These are phyloP conservation scores for Sparidentex hasta DNA, from an alignment of 2,797 vertebrate genomes.

Conservation along the genomic window DNA sequence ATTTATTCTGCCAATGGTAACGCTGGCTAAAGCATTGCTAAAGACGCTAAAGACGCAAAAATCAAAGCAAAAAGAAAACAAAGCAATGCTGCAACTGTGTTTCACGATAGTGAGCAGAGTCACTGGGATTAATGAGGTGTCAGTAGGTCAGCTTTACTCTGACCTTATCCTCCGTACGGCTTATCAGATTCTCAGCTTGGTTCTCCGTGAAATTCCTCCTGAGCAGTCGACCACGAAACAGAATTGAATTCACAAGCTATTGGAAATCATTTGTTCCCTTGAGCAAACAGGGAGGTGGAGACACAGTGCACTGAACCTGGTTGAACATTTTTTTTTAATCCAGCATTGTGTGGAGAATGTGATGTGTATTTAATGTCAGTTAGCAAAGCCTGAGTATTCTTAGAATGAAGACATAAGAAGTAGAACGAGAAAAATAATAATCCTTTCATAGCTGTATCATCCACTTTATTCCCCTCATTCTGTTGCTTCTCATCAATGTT, in stretches of 20 bases:
- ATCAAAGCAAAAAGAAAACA: neutral
- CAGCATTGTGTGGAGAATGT: neutral
- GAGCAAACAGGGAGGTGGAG: constrained; percentile 30
- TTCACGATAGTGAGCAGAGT: constrained; percentile 17
- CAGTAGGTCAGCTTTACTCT: constrained; percentile 50
- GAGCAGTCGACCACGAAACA: constrained; percentile 55
- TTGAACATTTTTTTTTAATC: constrained; percentile 22
- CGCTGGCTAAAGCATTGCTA: neutral
- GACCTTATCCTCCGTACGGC: constrained; percentile 59
- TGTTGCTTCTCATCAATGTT: neutral
- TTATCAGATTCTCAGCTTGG: constrained; percentile 54
- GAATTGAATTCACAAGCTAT: constrained; percentile 51
- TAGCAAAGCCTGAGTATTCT: neutral
- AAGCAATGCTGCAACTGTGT: constrained; percentile 1
- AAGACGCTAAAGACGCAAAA: neutral
- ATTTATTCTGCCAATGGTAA: neutral
- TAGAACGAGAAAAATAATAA: neutral
- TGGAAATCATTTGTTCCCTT: constrained; percentile 76
- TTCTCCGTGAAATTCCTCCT: constrained; percentile 49
- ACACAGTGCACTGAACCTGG: constrained; percentile 9
- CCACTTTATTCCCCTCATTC: neutral
- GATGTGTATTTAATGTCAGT: neutral
- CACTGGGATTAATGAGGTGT: constrained; percentile 59
- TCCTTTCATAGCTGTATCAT: neutral
- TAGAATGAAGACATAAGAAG: neutral